Evolutionary conservation across 2,797 vertebrate species (phyloP).

Genomic region (Mus minutoides): DNA sequence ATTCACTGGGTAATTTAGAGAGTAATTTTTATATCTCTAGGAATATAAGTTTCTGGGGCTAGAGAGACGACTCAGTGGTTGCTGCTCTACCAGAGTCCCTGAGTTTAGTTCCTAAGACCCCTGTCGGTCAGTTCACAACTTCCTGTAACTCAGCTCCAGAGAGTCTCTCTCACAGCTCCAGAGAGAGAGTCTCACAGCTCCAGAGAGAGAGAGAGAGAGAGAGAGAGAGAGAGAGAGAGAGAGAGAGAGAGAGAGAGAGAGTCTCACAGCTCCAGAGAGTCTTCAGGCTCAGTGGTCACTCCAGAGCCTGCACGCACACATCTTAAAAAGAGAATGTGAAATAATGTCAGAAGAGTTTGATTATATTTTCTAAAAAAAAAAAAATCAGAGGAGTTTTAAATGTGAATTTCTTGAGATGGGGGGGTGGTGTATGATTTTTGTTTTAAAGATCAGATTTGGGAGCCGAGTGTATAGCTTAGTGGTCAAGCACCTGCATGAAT

Average conservation of each 20-base stretch:
- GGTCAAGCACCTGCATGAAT: not conserved
- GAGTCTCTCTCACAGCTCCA: not conserved
- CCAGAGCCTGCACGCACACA: not conserved
- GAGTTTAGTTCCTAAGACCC: not conserved
- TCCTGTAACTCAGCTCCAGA: not conserved
- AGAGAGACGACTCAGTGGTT: not conserved
- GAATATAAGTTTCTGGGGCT: not conserved
- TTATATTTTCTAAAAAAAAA: constrained; percentile 18
- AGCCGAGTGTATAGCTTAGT: not conserved
- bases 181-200: no score
- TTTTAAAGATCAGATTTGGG: not conserved
- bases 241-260: no score
- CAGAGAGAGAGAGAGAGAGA: no score
- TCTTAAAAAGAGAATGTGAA: not conserved
- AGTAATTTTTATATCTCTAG: not conserved
- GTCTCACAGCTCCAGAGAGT: no score
- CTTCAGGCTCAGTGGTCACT: not conserved
- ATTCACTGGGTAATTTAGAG: not conserved
- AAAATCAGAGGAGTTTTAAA: not conserved
- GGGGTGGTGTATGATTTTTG: not conserved
- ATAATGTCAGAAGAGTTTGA: not conserved
- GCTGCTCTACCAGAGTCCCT: not conserved
- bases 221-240: no score
- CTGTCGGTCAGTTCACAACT: not conserved
- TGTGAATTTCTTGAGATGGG: not conserved